phyloP scores from a whole-genome alignment of 2,113 vertebrate species.

The Chitala chitala region DNA sequence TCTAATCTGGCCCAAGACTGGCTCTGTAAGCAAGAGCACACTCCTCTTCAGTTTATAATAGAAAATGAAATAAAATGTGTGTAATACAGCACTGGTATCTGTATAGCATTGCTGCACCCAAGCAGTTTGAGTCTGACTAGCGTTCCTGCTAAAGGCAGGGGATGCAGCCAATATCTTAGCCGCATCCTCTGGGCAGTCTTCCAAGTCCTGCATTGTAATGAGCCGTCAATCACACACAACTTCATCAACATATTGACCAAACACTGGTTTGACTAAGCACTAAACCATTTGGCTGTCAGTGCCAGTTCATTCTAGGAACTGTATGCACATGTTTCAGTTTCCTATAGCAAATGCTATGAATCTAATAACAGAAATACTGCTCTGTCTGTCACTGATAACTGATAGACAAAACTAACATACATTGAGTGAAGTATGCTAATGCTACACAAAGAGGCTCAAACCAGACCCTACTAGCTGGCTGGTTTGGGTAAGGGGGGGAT shows the following conservation, averaged over 20 bases:
- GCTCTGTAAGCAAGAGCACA: neutral
- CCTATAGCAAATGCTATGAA: neutral
- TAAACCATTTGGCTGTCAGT: neutral
- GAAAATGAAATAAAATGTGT: too few species aligned
- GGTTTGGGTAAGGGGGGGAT: neutral
- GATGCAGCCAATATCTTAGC: neutral
- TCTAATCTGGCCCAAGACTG: neutral
- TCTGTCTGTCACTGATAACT: neutral
- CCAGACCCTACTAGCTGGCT: neutral
- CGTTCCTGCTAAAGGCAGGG: neutral
- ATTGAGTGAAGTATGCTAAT: neutral
- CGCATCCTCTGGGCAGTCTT: neutral
- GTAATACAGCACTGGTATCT: neutral
- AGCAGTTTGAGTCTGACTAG: neutral
- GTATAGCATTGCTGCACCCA: neutral
- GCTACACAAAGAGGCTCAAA: neutral
- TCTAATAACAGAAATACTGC: neutral
- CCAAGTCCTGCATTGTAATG: slow-evolving; percentile 6
- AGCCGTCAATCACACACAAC: slow-evolving; percentile 5
- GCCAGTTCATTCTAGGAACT: neutral
- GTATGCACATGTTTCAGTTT: neutral
- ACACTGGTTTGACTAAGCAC: slow-evolving; percentile 1
- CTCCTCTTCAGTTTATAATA: too few species aligned
- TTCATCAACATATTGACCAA: slow-evolving; percentile 17
- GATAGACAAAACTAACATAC: neutral